Percentiles rank a stretch among this genome's conserved stretches.
phyloP scores from a whole-genome alignment of 2,797 vertebrate genomes.

The Brotula barbata region DNA sequence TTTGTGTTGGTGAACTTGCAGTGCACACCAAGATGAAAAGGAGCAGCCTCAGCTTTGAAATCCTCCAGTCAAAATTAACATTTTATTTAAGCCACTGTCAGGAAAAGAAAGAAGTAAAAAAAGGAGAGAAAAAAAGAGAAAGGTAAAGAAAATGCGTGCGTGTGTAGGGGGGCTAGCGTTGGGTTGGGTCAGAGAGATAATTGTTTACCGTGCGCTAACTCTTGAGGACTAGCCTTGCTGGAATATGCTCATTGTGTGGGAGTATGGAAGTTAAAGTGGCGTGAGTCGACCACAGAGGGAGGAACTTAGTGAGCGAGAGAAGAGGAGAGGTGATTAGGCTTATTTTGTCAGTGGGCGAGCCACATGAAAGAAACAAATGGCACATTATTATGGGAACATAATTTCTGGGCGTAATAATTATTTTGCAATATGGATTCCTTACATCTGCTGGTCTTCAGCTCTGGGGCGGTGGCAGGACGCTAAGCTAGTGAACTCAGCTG shows the following conservation, averaged over 20 bases:
- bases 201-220: conserved; percentile 83
- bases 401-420: conserved; percentile 77
- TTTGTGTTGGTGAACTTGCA: conserved; percentile 76
- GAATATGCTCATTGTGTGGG: conserved; percentile 78
- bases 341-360: conserved; percentile 78
- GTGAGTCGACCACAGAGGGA: conserved; percentile 61
- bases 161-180: conserved; percentile 31
- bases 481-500: conserved; percentile 52
- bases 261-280: conserved; percentile 55
- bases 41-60: conserved; percentile 74
- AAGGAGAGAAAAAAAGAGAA: conserved; percentile 56
- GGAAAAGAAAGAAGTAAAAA: conserved; percentile 64
- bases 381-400: conserved; percentile 80
- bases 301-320: conserved; percentile 37
- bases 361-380: conserved; percentile 81
- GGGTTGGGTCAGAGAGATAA: conserved; percentile 78
- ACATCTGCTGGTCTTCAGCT: conserved; percentile 68
- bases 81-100: conserved; percentile 79
- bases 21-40: conserved; percentile 75
- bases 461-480: conserved; percentile 46
- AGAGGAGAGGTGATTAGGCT: conserved; percentile 72
- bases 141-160: conserved; percentile 19
- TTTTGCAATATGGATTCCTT: conserved; percentile 71
- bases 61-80: conserved; percentile 79
- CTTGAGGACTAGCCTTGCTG: conserved; percentile 77